These are phyloP conservation scores for Chaenocephalus aceratus DNA, from an alignment of 2,113 vertebrate genomes.

Conservation along the genomic window DNA sequence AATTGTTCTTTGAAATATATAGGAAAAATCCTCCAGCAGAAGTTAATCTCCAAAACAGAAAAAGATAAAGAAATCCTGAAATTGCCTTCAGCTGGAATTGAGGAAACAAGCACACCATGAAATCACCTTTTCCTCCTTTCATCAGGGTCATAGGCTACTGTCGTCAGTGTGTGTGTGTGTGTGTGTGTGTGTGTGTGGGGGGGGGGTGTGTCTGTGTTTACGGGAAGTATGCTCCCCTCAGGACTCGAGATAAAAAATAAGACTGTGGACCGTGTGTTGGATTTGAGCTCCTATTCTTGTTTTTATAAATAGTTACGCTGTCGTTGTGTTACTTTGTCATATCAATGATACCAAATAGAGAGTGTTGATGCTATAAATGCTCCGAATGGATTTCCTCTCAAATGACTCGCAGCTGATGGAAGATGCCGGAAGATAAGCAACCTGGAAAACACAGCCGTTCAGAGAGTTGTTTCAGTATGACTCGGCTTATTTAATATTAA, in stretches of 20 bases:
- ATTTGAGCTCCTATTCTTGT: background rate
- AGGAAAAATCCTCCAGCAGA: too few relatives aligned
- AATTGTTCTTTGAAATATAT: background rate
- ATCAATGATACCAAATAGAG: slow-evolving; percentile 20
- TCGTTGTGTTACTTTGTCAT: background rate
- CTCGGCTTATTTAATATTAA: too few relatives aligned
- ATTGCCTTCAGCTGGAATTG: too few relatives aligned
- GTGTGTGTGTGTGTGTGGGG: background rate
- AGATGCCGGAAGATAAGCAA: background rate
- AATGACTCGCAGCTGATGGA: slow-evolving; percentile 10
- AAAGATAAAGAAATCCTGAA: background rate
- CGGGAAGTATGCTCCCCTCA: slow-evolving; percentile 18
- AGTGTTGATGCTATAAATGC: slow-evolving; percentile 10
- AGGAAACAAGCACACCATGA: background rate
- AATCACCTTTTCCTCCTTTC: background rate
- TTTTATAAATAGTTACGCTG: background rate
- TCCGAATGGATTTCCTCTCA: slow-evolving; percentile 13
- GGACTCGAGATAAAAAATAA: background rate
- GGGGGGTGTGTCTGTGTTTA: background rate
- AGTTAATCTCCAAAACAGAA: background rate
- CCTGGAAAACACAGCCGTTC: background rate
- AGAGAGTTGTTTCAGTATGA: background rate
- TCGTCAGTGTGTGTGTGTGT: too few relatives aligned
- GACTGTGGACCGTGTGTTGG: background rate
- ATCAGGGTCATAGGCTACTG: too few relatives aligned